phyloP scores from a whole-genome alignment of 2,797 vertebrate species.

The Enteromius trimaculatus region DNA sequence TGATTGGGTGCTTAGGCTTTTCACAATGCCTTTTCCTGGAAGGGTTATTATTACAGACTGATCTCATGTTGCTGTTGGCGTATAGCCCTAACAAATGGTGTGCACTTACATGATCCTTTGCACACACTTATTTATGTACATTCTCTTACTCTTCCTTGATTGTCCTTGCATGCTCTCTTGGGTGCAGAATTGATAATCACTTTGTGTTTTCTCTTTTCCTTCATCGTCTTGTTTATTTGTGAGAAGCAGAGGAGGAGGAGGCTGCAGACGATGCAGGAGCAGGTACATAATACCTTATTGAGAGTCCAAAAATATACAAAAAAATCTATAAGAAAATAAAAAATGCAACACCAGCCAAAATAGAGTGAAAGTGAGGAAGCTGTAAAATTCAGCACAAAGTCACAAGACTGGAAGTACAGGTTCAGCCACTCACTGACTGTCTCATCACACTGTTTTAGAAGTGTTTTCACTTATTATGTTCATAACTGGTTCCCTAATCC shows the following conservation, averaged over 20 bases:
- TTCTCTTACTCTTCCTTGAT: not conserved
- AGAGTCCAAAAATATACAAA: not conserved
- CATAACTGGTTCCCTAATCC: not conserved
- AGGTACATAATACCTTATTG: conserved; percentile 38
- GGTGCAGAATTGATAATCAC: not conserved
- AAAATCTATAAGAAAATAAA: not conserved
- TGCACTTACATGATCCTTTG: conserved; percentile 15
- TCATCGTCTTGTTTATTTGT: not conserved
- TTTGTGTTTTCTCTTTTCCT: not conserved
- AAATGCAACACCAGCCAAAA: not conserved
- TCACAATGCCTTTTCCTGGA: conserved; percentile 27
- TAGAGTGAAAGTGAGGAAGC: not conserved
- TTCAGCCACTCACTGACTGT: no score
- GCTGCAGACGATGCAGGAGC: conserved; percentile 47
- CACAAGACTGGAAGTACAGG: not conserved
- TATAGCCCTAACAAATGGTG: conserved; percentile 15
- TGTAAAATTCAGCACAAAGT: not conserved
- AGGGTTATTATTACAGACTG: conserved; percentile 47
- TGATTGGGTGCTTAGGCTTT: conserved; percentile 9
- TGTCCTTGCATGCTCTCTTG: not conserved
- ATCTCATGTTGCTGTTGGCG: conserved; percentile 31
- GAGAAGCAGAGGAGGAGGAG: conserved; percentile 55
- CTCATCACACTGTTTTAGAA: not conserved
- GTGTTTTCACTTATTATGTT: not conserved
- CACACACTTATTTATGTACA: not conserved